Conservation (phyloP, 1,140 invertebrate species). For the Neodiprion virginianus region DNA sequence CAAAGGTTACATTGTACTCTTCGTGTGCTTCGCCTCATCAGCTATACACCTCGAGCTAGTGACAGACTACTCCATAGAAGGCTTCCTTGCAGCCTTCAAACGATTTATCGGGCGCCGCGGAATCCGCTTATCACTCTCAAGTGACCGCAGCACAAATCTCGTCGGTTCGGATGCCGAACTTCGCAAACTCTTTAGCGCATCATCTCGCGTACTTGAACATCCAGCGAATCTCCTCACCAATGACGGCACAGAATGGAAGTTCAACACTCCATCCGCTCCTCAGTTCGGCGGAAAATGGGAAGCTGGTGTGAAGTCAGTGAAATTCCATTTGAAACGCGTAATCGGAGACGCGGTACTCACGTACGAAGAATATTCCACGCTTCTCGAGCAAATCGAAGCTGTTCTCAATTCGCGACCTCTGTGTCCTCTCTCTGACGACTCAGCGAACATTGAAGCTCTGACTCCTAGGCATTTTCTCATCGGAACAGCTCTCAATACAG, state of each 20-base stretch:
- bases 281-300: slow-evolving; percentile 43
- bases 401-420: slow-evolving; percentile 22
- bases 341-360: slow-evolving; percentile 25
- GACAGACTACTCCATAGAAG: slow-evolving; percentile 15
- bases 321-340: slow-evolving; percentile 26
- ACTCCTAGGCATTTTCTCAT: slow-evolving; percentile 45
- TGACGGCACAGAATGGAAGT: slow-evolving; percentile 40
- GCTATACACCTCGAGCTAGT: slow-evolving; percentile 32
- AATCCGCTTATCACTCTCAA: not conserved
- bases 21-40: slow-evolving; percentile 36
- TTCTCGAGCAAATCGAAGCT: slow-evolving; percentile 36
- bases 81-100: slow-evolving; percentile 16
- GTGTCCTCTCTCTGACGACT: slow-evolving; percentile 25
- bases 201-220: not conserved
- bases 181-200: not conserved
- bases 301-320: slow-evolving; percentile 27
- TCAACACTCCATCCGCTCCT: slow-evolving; percentile 37
- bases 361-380: slow-evolving; percentile 31
- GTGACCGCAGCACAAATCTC: slow-evolving; percentile 20
- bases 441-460: slow-evolving; percentile 26
- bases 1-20: slow-evolving; percentile 41
- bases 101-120: slow-evolving; percentile 10
- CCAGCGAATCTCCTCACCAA: slow-evolving; percentile 37
- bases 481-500: slow-evolving; percentile 32
- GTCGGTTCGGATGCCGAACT: not conserved